phyloP scores from a whole-genome alignment of 2,113 vertebrate genomes.

The Mastomys coucha region DNA sequence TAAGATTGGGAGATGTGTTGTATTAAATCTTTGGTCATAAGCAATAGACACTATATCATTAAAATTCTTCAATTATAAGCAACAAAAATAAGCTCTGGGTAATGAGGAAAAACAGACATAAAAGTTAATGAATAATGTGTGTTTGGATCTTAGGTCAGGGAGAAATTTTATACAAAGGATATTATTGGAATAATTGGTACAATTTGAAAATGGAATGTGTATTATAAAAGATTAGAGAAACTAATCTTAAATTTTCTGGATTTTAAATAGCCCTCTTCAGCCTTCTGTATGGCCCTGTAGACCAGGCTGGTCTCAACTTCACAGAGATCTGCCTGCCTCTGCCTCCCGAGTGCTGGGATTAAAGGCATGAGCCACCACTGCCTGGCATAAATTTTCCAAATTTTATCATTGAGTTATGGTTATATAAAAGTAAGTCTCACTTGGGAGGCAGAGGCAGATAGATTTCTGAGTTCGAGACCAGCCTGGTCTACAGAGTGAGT shows the following conservation, averaged over 20 bases:
- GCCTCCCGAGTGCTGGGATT: background rate
- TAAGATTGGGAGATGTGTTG: background rate
- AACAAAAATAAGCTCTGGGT: constrained; percentile 34
- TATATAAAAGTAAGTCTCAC: background rate
- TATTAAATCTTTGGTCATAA: constrained; percentile 11
- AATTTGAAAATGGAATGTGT: background rate
- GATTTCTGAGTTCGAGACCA: no score
- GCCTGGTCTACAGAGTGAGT: no score
- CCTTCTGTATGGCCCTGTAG: background rate
- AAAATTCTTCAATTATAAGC: constrained; percentile 27
- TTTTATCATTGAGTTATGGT: background rate
- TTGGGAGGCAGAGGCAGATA: no score
- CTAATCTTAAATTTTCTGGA: background rate
- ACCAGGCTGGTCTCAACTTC: background rate
- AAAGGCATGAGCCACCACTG: background rate
- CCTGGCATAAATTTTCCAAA: background rate
- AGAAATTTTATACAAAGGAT: background rate
- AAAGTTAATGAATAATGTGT: constrained; percentile 11
- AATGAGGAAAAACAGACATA: background rate
- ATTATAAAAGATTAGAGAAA: background rate
- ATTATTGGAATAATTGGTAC: background rate
- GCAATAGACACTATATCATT: background rate
- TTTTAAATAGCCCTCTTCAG: background rate
- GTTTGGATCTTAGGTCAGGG: background rate
- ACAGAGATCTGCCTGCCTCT: background rate